Evolutionary conservation across 2,113 vertebrate species (phyloP).

Genomic region (Trinectes maculatus): DNA sequence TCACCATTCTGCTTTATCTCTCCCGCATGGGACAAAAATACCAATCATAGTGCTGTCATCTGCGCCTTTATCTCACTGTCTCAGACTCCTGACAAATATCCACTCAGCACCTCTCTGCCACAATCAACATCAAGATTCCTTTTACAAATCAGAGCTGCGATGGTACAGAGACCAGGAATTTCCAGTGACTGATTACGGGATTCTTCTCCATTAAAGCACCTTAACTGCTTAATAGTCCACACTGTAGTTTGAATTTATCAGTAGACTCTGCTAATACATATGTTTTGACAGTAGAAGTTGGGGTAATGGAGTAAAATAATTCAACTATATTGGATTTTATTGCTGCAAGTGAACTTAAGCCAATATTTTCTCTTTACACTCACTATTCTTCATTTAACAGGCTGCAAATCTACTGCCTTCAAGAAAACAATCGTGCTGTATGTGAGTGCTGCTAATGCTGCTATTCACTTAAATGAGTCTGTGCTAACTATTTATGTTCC

Average conservation of each 20-base stretch:
- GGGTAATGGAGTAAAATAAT: constrained; percentile 14
- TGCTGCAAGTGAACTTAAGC: constrained; percentile 22
- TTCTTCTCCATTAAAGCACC: constrained; percentile 16
- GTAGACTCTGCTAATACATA: neutral
- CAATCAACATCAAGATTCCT: constrained; percentile 29
- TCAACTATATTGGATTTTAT: constrained; percentile 17
- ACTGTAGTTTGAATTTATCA: constrained; percentile 15
- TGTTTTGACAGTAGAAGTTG: neutral
- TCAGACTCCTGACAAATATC: constrained; percentile 22
- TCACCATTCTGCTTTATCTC: neutral
- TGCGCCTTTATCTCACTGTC: constrained; percentile 9
- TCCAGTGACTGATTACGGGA: constrained; percentile 13
- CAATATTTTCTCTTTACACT: constrained; percentile 4
- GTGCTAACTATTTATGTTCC: constrained; percentile 1
- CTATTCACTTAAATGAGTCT: constrained; percentile 2
- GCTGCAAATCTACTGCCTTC: neutral
- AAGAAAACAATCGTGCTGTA: neutral
- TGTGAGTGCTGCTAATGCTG: too few species aligned
- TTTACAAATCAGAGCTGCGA: constrained; percentile 10
- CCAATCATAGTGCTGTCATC: constrained; percentile 19
- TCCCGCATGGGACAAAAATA: constrained; percentile 2
- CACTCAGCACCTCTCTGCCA: neutral
- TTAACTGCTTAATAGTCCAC: constrained; percentile 18
- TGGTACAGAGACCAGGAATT: constrained; percentile 7
- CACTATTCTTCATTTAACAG: constrained; percentile 1